Evolutionary conservation across 1,140 invertebrate genomes (phyloP), one percentile per base, ranked within the genome.

Genomic region (Frieseomelitta varia): DNA sequence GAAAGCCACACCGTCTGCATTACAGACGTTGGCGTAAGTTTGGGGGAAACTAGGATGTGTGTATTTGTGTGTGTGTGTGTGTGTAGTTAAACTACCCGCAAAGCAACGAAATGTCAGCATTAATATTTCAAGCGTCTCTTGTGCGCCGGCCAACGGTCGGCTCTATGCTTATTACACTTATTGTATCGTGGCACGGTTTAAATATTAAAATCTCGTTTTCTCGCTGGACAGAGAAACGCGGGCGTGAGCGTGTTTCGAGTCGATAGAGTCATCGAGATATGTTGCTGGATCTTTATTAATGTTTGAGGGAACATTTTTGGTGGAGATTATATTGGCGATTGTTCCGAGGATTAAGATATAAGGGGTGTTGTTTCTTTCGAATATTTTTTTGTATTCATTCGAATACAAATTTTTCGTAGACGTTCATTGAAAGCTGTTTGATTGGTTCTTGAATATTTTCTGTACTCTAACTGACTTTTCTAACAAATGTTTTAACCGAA

Each of bases 121-220:
- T 90, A 92, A 92, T 92, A 91, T 89, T 92, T 91, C 63, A 92
- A 69, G 55, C 81, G 79, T 75, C 78, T 90, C 87, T 90, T 90
- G 81, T 85, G 81, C 47, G 77, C 89, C 47, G 84, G 71, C 82
- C 84, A 63, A 55, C 81, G 86, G 76, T 81, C 86, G 86, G 69
- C 85, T 79, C 88, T 87, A 90, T 89, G 89, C 87, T 91, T 91
- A 90, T 91, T 90, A 91, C 86, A 85, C 85, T 90, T 91, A 90
- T 91, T 91, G 90, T 91, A 91, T 91, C 85, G 85, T 79, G 78
- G 69, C 76, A 69, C 17, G 78, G 63, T 81, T 91, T 81, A 91
- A 91, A 91, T 91, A 91, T 91, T 91, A 91, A 91, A 91, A 91
- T 91, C 90, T 89, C 86, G 81, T 91, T 91, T 91, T 27, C 85